These are phyloP conservation scores for Plutomurus gul DNA, from an alignment of 1,140 invertebrate species.

Conservation along the genomic window DNA sequence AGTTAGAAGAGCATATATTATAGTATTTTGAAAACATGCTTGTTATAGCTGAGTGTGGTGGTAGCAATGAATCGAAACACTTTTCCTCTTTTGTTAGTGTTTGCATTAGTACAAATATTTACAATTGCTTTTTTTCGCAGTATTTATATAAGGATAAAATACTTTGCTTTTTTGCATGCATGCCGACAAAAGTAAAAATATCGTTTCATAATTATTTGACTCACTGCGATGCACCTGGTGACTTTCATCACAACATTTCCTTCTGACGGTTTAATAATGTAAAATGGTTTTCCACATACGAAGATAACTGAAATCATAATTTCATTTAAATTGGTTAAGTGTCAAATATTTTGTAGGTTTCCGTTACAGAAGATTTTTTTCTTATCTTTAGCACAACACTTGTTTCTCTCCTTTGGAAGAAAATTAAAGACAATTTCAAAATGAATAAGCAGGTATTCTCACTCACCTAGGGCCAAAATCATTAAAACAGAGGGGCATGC, in stretches of 20 bases:
- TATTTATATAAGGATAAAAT: neutral
- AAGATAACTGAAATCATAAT: constrained; percentile 41
- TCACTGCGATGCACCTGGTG: constrained; percentile 75
- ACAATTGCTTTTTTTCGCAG: neutral
- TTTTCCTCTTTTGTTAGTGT: neutral
- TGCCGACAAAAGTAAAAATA: neutral
- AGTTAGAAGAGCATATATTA: too few relatives aligned
- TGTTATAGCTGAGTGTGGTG: too few relatives aligned
- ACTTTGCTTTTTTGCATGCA: too few relatives aligned
- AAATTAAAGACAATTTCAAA: neutral
- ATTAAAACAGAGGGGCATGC: constrained; percentile 86
- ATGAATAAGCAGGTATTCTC: too few relatives aligned
- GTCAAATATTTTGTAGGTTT: too few relatives aligned
- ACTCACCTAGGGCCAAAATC: constrained; percentile 75
- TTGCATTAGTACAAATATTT: too few relatives aligned
- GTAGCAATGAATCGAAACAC: too few relatives aligned
- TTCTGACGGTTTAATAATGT: constrained; percentile 37
- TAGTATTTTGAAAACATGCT: too few relatives aligned
- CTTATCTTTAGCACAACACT: neutral
- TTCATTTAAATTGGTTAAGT: constrained; percentile 43
- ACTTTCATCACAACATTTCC: constrained; percentile 83
- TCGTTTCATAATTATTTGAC: constrained; percentile 57
- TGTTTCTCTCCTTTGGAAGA: neutral
- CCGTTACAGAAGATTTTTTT: neutral
- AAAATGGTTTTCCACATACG: constrained; percentile 44